A percentile compares a stretch with the other conserved stretches of the same genome.
Conservation (phyloP, 2,113 vertebrate species). For the Madoqua kirkii region DNA sequence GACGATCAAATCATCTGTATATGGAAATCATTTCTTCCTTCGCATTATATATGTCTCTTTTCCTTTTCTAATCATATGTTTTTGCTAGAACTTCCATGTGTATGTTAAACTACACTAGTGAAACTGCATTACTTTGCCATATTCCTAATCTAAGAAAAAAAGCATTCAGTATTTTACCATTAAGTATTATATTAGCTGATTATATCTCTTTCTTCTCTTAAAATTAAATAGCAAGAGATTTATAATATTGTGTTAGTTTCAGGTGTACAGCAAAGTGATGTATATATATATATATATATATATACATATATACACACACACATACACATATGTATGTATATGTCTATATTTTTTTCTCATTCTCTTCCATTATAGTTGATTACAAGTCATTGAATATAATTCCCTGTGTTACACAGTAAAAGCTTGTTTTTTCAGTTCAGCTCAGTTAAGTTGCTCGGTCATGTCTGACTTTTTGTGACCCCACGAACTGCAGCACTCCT, state of each 20-base stretch:
- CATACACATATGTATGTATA: background rate
- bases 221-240: background rate
- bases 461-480: accelerated
- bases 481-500: too few relatives aligned
- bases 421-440: background rate
- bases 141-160: background rate
- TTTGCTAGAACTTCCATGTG: background rate
- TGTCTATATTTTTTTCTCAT: background rate
- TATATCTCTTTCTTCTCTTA: background rate
- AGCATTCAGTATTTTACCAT: background rate
- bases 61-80: background rate
- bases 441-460: too few relatives aligned
- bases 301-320: too few relatives aligned
- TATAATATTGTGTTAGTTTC: background rate
- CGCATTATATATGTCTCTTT: background rate
- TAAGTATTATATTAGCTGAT: background rate
- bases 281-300: background rate
- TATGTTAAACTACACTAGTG: background rate
- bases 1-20: background rate
- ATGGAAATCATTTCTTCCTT: background rate
- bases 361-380: background rate
- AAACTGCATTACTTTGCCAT: background rate
- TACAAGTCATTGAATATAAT: background rate
- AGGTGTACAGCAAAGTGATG: background rate
- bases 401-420: background rate